Evolutionary conservation across 1,140 invertebrate species (phyloP).

Genomic region (Liolophura sinensis): DNA sequence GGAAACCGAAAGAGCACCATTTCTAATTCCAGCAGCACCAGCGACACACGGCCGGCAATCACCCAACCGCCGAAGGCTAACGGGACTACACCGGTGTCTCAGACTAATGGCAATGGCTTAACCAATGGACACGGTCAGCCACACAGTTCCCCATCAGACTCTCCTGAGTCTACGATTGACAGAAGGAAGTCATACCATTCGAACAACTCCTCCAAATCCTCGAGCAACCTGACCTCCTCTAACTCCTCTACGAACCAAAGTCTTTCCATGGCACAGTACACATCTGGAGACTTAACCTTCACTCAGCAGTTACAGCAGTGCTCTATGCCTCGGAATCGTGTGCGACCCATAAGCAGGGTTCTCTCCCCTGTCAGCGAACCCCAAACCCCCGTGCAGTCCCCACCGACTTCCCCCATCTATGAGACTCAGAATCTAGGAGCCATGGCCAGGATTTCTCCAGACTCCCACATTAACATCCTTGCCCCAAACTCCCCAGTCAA

Average conservation of each 20-base stretch:
- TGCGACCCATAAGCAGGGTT: constrained; percentile 57
- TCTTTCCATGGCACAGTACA: too few species aligned
- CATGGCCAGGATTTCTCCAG: constrained; percentile 18
- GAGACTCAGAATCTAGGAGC: constrained; percentile 58
- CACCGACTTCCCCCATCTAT: constrained; percentile 77
- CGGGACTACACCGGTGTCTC: constrained; percentile 25
- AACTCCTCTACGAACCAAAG: constrained; percentile 60
- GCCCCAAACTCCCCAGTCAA: constrained; percentile 31
- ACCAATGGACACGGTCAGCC: constrained; percentile 32
- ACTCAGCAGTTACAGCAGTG: constrained; percentile 76
- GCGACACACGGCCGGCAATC: constrained; percentile 70
- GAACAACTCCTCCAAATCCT: constrained; percentile 75
- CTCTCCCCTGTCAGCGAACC: constrained; percentile 77
- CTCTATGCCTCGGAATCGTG: constrained; percentile 54
- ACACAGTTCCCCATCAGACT: constrained; percentile 60
- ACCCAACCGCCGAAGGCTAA: constrained; percentile 36
- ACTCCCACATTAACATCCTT: constrained; percentile 33
- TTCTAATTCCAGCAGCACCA: constrained; percentile 62
- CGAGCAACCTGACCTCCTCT: constrained; percentile 70
- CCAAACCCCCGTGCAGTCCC: constrained; percentile 80
- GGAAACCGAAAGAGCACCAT: constrained; percentile 39
- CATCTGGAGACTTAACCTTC: constrained; percentile 61
- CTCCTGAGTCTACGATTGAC: constrained; percentile 69
- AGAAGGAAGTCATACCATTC: constrained; percentile 74
- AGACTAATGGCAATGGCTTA: constrained; percentile 29